Evolutionary conservation across 2,888 invertebrate species (phyloP).

Genomic region (Apodemia hepburni): DNA sequence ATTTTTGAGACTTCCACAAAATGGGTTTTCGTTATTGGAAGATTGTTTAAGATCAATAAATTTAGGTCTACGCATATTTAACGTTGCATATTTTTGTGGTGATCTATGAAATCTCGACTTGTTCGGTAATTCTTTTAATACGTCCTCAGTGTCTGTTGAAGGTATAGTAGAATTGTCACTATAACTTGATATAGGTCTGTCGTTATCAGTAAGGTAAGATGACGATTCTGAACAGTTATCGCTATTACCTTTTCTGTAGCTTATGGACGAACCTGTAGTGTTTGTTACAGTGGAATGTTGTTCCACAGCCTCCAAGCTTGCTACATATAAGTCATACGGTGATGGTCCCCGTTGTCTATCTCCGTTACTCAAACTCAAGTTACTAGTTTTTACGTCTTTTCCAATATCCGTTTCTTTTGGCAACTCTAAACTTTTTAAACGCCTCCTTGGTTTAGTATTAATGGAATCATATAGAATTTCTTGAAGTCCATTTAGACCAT

Average conservation of each 20-base stretch:
- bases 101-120: slow-evolving; percentile 73
- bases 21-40: slow-evolving; percentile 51
- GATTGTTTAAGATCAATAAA: slow-evolving; percentile 65
- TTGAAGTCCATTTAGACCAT: slow-evolving; percentile 50
- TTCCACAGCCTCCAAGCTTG: slow-evolving; percentile 62
- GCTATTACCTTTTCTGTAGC: slow-evolving; percentile 69
- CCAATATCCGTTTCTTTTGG: slow-evolving; percentile 52
- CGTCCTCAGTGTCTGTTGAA: slow-evolving; percentile 73
- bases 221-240: slow-evolving; percentile 77
- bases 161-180: slow-evolving; percentile 75
- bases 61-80: slow-evolving; percentile 70
- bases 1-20: slow-evolving; percentile 65
- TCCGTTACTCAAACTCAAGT: slow-evolving; percentile 59
- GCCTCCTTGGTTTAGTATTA: slow-evolving; percentile 69
- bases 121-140: slow-evolving; percentile 68
- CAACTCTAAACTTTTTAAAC: slow-evolving; percentile 67
- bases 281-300: slow-evolving; percentile 71
- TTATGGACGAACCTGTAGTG: slow-evolving; percentile 62
- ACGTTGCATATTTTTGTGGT: slow-evolving; percentile 72
- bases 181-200: slow-evolving; percentile 73
- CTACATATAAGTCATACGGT: slow-evolving; percentile 57
- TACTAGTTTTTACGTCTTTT: slow-evolving; percentile 54
- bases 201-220: slow-evolving; percentile 72
- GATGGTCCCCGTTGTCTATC: slow-evolving; percentile 43
- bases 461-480: slow-evolving; percentile 74